Base-by-base conservation (phyloP, 2,797 vertebrate species). In the Coluber constrictor region DNA sequence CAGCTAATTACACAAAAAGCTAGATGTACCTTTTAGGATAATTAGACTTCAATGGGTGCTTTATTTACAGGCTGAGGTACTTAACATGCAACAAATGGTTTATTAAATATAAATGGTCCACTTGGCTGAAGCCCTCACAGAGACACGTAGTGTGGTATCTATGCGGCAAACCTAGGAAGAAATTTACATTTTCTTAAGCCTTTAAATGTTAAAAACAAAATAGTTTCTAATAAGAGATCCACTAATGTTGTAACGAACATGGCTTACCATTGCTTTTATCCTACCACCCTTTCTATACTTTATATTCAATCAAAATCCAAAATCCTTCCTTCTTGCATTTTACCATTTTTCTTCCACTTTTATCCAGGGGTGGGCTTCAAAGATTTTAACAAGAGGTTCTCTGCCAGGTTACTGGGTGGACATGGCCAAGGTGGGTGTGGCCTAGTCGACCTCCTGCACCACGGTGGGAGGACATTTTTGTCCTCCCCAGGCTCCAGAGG, bases 1-100 rank as follows among this genome's bases (percentile, higher is more conserved):
- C 92, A 96, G 86, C 93, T 97, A 96, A 96, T 95, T 96, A 94
- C 92, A 93, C 94, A 94, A 95, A 94, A 91, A 93, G 94, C 59
- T 94, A 93, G 88, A 95, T 94, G 93, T 95, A 88, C 93, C 93
- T 93, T 88, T 96, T 96, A 94, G 47, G 90, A 93, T 97, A 94
- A 97, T 95, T 96, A 94, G 96, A 95, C 92, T 94, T 96, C 95
- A 96, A 66, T 91, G 91, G 93, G 47, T 61, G 63, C 57, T 95
- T 90, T 93, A 61, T 95, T 96, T 91, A 92, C 93, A 93, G 91
- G 87, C 96, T 59, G 83, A 86, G 83, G 16, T 86, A 90, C 92
- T 90, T 94, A 94, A 93, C 86, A 92, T 37, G 32, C 87, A 94
- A 94, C 55, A 90, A 54, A 90, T 51, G 56, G 89, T 94, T 94